A percentile compares a stretch with the other conserved stretches of the same genome.
phyloP scores from a whole-genome alignment of 2,888 invertebrate species.

The Patella ulyssiponensis region DNA sequence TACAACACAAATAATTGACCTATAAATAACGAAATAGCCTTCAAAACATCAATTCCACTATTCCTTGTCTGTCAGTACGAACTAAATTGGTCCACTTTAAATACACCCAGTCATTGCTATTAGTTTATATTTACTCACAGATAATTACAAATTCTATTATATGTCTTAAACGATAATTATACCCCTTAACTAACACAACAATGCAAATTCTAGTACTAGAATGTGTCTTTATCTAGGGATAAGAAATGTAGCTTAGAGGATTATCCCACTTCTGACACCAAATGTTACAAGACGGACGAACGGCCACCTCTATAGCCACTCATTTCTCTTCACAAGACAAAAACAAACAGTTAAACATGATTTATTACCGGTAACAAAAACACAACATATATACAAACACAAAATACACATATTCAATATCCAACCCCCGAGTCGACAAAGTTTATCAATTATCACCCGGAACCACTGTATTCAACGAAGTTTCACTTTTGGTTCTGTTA shows the following conservation, averaged over 20 bases:
- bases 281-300: not conserved
- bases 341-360: too few relatives aligned
- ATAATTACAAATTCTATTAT: not conserved
- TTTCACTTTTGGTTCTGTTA: too few relatives aligned
- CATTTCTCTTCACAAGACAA: too few relatives aligned
- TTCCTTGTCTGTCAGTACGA: not conserved
- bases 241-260: not conserved
- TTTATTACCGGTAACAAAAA: too few relatives aligned
- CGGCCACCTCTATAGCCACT: not conserved
- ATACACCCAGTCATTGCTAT: not conserved
- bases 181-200: not conserved
- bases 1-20: not conserved
- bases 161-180: not conserved
- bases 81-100: not conserved
- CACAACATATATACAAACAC: too few relatives aligned
- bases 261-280: slow-evolving; percentile 7
- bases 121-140: not conserved
- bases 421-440: too few relatives aligned
- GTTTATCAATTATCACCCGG: too few relatives aligned
- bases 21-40: too few relatives aligned
- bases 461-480: too few relatives aligned
- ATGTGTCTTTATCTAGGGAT: not conserved
- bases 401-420: too few relatives aligned
- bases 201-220: not conserved
- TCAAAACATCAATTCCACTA: too few relatives aligned